Conservation (phyloP, 2,797 vertebrate species). For the Arremon aurantiirostris region DNA sequence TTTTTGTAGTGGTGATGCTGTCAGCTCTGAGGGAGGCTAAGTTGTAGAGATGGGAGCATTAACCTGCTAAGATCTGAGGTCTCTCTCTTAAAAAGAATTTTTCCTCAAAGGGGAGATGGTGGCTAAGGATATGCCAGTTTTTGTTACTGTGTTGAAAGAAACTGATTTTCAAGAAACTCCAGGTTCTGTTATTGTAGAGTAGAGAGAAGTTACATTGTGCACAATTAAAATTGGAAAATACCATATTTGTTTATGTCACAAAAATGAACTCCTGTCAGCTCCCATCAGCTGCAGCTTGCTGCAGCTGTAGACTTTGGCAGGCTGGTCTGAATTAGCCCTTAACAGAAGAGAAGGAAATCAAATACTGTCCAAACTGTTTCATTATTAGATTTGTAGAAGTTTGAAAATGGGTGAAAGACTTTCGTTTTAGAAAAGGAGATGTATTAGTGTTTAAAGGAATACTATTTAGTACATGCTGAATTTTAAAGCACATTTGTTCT, state of each 20-base stretch:
- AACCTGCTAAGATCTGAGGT: not conserved
- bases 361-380: not conserved
- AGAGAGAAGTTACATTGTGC: not conserved
- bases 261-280: not conserved
- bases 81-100: not conserved
- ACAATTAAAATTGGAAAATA: not conserved
- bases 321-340: not conserved
- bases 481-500: not conserved
- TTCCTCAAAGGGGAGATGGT: not conserved
- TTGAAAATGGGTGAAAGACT: not conserved
- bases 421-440: not conserved
- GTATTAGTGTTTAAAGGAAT: not conserved
- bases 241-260: not conserved
- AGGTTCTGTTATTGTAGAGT: not conserved
- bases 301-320: not conserved
- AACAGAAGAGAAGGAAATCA: not conserved
- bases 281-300: not conserved
- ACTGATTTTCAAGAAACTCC: not conserved
- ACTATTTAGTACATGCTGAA: not conserved
- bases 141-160: not conserved
- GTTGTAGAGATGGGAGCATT: not conserved
- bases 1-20: not conserved
- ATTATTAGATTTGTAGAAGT: not conserved
- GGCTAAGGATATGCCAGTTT: not conserved
- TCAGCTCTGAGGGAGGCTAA: not conserved